These are phyloP conservation scores for Anoura caudifer DNA, from an alignment of 2,113 vertebrate species.

Conservation along the genomic window DNA sequence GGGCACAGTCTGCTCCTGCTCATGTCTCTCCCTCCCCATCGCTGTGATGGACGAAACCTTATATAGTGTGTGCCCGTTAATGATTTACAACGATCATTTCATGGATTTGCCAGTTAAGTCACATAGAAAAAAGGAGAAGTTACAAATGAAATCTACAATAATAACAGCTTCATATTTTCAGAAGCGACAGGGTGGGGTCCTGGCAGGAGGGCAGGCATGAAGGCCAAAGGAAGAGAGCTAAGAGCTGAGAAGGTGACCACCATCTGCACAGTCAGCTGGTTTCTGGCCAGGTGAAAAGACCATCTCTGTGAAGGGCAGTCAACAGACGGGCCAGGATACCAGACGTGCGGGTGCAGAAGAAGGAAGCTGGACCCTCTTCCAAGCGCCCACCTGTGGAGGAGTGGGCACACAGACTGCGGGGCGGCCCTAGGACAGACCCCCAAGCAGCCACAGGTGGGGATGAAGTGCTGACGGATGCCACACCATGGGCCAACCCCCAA, in stretches of 20 bases:
- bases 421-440: too few relatives aligned
- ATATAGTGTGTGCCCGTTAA: background rate
- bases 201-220: too few relatives aligned
- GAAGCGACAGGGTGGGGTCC: too few relatives aligned
- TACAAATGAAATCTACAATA: background rate
- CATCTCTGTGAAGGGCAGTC: too few relatives aligned
- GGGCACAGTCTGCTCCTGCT: too few relatives aligned
- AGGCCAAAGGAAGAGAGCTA: too few relatives aligned
- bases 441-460: too few relatives aligned
- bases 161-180: background rate
- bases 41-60: background rate
- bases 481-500: background rate
- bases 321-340: too few relatives aligned
- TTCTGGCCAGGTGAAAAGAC: too few relatives aligned
- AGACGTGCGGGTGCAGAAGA: background rate
- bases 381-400: background rate
- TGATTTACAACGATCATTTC: background rate
- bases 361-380: background rate
- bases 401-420: background rate
- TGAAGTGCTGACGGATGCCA: background rate
- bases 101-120: background rate
- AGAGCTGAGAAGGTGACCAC: too few relatives aligned
- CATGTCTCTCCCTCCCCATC: fast-evolving
- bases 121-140: background rate
- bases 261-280: too few relatives aligned